Conservation (phyloP, 1,140 invertebrate species). For the Myzus persicae region DNA sequence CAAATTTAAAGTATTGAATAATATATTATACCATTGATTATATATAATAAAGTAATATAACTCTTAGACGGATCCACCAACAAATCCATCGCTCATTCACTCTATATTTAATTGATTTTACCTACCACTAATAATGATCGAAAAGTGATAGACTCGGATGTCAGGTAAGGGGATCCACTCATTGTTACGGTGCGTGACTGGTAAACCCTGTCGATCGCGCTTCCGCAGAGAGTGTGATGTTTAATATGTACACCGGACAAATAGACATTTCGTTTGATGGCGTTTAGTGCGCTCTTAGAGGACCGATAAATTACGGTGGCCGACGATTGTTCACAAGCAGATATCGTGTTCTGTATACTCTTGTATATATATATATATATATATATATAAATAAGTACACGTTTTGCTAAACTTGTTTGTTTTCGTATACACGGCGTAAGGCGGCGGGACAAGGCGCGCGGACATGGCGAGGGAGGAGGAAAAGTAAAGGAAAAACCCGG, state of each 20-base stretch:
- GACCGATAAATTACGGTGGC: constrained; percentile 3
- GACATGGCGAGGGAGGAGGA: background rate
- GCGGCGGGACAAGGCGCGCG: background rate
- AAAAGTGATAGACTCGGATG: too few species aligned
- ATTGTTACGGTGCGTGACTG: background rate
- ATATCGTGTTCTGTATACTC: constrained; percentile 1
- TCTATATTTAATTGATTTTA: too few species aligned
- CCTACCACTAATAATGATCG: too few species aligned
- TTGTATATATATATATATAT: background rate
- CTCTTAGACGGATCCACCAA: too few species aligned
- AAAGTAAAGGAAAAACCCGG: background rate
- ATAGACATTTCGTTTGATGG: background rate
- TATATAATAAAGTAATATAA: too few species aligned
- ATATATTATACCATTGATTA: too few species aligned
- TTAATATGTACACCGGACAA: background rate
- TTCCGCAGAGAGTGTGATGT: background rate
- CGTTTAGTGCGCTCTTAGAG: background rate
- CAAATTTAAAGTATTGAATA: background rate
- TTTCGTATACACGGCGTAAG: constrained; percentile 10
- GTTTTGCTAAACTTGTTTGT: constrained; percentile 43
- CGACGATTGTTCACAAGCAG: background rate
- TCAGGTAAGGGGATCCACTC: background rate
- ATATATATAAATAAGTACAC: background rate
- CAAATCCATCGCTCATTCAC: too few species aligned
- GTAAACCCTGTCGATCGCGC: background rate